phyloP scores from a whole-genome alignment of 2,113 vertebrate species.

The Tyrannus savana region DNA sequence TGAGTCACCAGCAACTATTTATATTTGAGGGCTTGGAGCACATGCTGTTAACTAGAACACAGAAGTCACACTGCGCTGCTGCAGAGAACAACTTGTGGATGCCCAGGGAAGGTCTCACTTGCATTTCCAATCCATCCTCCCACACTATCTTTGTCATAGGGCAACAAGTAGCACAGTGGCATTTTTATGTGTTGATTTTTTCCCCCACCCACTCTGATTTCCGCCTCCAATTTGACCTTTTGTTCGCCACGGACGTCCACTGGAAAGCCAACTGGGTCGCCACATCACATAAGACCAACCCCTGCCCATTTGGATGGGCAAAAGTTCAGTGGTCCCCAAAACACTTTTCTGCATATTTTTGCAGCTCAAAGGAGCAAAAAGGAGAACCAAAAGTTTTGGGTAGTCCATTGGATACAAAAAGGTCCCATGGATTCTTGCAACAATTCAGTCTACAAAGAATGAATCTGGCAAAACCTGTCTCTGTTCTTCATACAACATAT shows the following conservation, averaged over 20 bases:
- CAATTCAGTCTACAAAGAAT: not conserved
- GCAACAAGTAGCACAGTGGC: slow-evolving; percentile 51
- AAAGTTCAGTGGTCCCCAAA: not conserved
- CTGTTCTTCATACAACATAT: not conserved
- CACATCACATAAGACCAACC: not conserved
- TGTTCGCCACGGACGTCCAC: not conserved
- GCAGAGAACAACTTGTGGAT: slow-evolving; percentile 6
- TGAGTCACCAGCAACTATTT: slow-evolving; percentile 56
- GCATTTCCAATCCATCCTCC: slow-evolving; percentile 49
- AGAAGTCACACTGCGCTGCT: slow-evolving; percentile 7
- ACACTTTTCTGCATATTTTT: not conserved
- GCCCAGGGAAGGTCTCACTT: slow-evolving; percentile 48
- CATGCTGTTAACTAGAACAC: slow-evolving; percentile 31
- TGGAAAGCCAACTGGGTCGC: not conserved
- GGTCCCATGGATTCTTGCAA: not conserved
- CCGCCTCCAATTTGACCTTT: slow-evolving; percentile 54
- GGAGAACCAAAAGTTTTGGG: not conserved
- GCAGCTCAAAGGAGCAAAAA: not conserved
- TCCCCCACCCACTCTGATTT: slow-evolving; percentile 39
- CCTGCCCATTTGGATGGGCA: not conserved
- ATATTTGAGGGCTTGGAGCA: slow-evolving; percentile 15
- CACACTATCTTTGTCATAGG: slow-evolving; percentile 67
- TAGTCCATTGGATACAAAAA: not conserved
- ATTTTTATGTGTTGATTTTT: slow-evolving; percentile 42
- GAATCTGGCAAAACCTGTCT: not conserved